Evolutionary conservation across 2,888 invertebrate genomes (phyloP), one percentile per base, ranked within the genome.

Genomic region (Dendrolimus houi): DNA sequence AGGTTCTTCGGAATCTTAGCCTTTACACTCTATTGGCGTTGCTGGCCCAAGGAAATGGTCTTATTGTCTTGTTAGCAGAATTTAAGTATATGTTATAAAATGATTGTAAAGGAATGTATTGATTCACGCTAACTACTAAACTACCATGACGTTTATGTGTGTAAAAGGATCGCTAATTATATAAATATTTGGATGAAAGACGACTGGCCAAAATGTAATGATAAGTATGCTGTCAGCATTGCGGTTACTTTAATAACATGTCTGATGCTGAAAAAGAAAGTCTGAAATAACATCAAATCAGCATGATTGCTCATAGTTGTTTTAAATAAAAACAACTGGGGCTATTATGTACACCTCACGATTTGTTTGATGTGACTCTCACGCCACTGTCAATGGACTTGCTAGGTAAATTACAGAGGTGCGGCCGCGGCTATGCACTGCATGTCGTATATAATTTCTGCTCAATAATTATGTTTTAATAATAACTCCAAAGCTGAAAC

Each of bases 301-400:
- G 67, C 62, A 64, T 72, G 70, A 74, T 73, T 70, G 71, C 68
- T 72, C 69, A 69, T 71, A 70, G 71, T 72, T 72, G 70, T 68
- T 71, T 71, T 75, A 74, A 72, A 74, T 73, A 71, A 75, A 76
- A 73, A 66, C 68, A 69, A 65, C 69, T 69, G 67, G 72, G 70
- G 64, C 64, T 69, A 76, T 76, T 74, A 77, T 74, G 68, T 76
- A 70, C 67, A 69, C 69, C 72, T 77, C 75, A 77, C 72, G 71
- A 77, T 72, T 65, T 68, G 66, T 66, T 68, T 77, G 74, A 74
- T 75, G 74, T 63, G 66, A 67, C 75, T 76, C 74, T 79, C 77
- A 77, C 76, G 74, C 69, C 68, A 65, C 54, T 61, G 64, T 60
- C 62, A 66, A 57, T 62, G 63, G 62, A 62, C 70, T 73, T 72